phyloP scores from a whole-genome alignment of 2,888 invertebrate genomes.

The Ectemnius lituratus region DNA sequence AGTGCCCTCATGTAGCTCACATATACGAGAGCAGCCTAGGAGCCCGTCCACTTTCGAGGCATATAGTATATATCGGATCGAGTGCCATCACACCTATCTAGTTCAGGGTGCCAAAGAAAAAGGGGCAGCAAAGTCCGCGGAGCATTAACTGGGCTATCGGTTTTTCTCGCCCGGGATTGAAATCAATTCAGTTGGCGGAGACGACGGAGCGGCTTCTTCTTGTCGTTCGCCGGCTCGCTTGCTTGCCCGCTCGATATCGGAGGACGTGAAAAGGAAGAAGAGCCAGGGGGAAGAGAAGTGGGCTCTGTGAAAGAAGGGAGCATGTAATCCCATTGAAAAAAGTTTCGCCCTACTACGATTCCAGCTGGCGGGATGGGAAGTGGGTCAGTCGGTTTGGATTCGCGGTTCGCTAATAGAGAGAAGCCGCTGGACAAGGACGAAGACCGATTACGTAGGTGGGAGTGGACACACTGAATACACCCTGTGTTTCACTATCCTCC shows the following conservation, averaged over 20 bases:
- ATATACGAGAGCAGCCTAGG: background rate
- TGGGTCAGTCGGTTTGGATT: slow-evolving; percentile 20
- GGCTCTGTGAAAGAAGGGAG: no score
- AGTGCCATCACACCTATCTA: background rate
- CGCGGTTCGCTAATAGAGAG: slow-evolving; percentile 16
- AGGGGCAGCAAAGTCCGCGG: slow-evolving; percentile 7
- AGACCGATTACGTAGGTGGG: slow-evolving; percentile 1
- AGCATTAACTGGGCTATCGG: background rate
- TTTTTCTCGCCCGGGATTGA: background rate
- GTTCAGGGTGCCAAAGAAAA: background rate
- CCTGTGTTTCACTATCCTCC: slow-evolving; percentile 18
- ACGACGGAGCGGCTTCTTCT: background rate
- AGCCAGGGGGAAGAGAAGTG: background rate
- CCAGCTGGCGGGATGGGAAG: slow-evolving; percentile 4
- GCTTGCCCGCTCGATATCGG: no score
- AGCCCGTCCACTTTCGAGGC: slow-evolving; percentile 13
- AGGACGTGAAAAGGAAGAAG: background rate
- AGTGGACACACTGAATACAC: background rate
- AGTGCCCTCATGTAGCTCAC: background rate
- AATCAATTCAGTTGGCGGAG: background rate
- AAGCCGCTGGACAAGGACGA: background rate
- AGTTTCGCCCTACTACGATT: slow-evolving; percentile 21
- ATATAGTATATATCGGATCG: background rate
- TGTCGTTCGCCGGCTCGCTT: background rate
- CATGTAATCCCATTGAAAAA: no score